Evolutionary conservation across 2,888 invertebrate species (phyloP).

Genomic region (Aplocera efformata): DNA sequence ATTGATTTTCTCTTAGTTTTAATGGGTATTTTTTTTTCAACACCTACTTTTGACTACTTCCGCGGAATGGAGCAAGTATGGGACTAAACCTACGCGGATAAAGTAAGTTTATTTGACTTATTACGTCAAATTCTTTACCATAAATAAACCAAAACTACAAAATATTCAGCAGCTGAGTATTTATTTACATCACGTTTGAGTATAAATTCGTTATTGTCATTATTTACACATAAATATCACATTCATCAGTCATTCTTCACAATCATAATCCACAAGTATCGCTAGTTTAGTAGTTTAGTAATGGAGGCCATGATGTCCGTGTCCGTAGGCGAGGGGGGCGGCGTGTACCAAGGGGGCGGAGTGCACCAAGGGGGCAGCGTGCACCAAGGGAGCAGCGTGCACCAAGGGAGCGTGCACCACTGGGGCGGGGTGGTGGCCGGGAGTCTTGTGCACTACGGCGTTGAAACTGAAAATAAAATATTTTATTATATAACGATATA

Average conservation of each 20-base stretch:
- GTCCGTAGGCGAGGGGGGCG: constrained; percentile 52
- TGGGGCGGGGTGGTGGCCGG: constrained; percentile 73
- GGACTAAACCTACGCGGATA: too few species aligned
- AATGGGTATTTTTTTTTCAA: too few species aligned
- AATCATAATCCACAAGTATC: constrained; percentile 46
- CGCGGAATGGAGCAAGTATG: too few species aligned
- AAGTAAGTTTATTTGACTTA: too few species aligned
- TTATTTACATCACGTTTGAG: constrained; percentile 64
- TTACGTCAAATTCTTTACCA: too few species aligned
- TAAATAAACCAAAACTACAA: constrained; percentile 30
- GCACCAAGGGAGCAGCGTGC: constrained; percentile 57
- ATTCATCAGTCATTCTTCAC: constrained; percentile 72
- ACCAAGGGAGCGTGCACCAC: constrained; percentile 55
- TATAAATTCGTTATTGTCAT: constrained; percentile 60
- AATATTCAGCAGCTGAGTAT: constrained; percentile 71
- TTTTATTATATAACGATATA: not conserved
- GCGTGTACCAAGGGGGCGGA: constrained; percentile 54
- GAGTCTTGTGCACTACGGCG: constrained; percentile 77
- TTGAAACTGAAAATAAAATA: constrained; percentile 62
- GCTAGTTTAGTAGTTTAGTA: constrained; percentile 62
- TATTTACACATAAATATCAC: constrained; percentile 79
- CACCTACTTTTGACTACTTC: too few species aligned
- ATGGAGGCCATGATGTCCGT: constrained; percentile 69
- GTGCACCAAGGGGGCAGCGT: constrained; percentile 51
- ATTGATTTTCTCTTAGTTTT: too few species aligned